Conservation (phyloP, 2,888 invertebrate genomes). For the Athalia rosae region DNA sequence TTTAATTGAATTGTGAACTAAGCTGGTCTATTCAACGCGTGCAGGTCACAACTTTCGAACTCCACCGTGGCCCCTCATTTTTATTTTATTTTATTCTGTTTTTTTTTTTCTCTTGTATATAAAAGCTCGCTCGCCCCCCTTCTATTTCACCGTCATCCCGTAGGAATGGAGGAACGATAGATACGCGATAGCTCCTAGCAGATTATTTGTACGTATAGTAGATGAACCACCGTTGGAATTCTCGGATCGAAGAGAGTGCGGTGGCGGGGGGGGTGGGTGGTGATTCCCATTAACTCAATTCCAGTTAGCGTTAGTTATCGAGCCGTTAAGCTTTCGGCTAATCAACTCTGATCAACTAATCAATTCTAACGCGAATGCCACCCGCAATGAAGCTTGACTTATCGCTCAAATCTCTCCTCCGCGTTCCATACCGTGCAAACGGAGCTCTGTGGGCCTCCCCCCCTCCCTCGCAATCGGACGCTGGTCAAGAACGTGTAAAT, state of each 20-base stretch:
- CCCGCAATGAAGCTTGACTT: conserved; percentile 27
- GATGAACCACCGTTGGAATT: too few relatives aligned
- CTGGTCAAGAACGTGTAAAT: too few relatives aligned
- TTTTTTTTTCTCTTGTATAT: not conserved
- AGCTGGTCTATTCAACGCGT: conserved; percentile 5
- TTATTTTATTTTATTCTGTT: not conserved
- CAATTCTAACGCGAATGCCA: conserved; percentile 27
- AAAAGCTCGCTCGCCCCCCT: too few relatives aligned
- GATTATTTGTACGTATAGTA: too few relatives aligned
- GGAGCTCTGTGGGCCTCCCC: too few relatives aligned
- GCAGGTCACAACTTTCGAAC: conserved; percentile 8
- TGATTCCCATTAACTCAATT: not conserved
- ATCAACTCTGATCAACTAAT: conserved; percentile 39
- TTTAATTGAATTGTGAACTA: conserved; percentile 35
- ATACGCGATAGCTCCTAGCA: too few relatives aligned
- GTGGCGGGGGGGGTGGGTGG: too few relatives aligned
- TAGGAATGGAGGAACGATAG: too few relatives aligned
- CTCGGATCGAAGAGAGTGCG: too few relatives aligned
- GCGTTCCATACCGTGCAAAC: too few relatives aligned
- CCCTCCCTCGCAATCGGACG: too few relatives aligned
- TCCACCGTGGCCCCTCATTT: not conserved
- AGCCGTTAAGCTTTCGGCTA: conserved; percentile 17
- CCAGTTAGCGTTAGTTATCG: conserved; percentile 23
- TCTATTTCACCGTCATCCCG: too few relatives aligned
- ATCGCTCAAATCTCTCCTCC: not conserved